Evolutionary conservation across 2,797 vertebrate genomes (phyloP).

Genomic region (Otolemur crassicaudatus): DNA sequence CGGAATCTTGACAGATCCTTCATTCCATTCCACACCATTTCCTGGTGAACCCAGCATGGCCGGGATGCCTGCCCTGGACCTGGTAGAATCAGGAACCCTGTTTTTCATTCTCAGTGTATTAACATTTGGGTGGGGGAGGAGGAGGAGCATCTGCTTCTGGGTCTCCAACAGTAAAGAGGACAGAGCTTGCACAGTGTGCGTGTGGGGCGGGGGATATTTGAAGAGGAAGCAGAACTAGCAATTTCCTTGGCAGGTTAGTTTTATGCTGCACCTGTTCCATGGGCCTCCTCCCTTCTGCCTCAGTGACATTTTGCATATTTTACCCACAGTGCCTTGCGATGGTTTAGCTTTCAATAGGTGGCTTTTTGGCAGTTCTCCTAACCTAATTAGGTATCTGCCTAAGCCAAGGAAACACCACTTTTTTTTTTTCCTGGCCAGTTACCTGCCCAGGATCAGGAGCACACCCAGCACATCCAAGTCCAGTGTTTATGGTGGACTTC

Average conservation of each 20-base stretch:
- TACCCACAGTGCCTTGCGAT: conserved; percentile 48
- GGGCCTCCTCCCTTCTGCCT: conserved; percentile 52
- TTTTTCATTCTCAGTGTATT: conserved; percentile 38
- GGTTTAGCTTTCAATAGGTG: conserved; percentile 59
- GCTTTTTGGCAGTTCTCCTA: conserved; percentile 66
- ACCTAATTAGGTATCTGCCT: conserved; percentile 55
- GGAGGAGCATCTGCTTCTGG: background rate
- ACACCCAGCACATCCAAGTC: background rate
- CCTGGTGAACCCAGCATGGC: background rate
- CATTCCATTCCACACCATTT: background rate
- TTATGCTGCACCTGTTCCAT: conserved; percentile 59
- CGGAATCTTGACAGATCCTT: background rate
- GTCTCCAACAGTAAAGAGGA: background rate
- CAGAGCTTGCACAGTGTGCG: background rate
- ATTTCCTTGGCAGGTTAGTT: conserved; percentile 39
- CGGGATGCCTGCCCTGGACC: background rate
- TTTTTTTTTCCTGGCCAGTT: background rate
- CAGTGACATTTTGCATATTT: conserved; percentile 72
- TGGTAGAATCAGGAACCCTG: background rate
- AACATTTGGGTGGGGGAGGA: background rate
- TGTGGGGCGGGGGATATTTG: background rate
- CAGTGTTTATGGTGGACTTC: background rate
- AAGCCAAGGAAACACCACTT: conserved; percentile 29
- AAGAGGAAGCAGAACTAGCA: conserved; percentile 37
- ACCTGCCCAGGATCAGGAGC: background rate